A percentile compares a stretch with the other conserved stretches of the same genome.
These are phyloP conservation scores for Sinocyclocheilus anshuiensis DNA, from an alignment of 2,113 vertebrate genomes.

Conservation along the genomic window DNA sequence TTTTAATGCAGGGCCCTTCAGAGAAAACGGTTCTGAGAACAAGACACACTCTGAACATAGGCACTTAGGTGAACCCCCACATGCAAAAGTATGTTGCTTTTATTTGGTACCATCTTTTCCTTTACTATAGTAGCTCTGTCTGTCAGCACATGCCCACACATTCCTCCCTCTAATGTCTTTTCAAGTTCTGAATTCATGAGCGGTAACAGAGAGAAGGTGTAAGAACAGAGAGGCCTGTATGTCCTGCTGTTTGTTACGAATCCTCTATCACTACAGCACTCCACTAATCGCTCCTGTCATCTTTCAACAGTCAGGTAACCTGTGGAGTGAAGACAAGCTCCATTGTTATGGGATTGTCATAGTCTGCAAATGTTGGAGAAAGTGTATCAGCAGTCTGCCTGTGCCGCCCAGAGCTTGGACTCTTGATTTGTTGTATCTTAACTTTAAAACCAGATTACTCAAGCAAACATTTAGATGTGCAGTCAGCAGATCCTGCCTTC, in stretches of 20 bases:
- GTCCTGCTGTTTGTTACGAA: slow-evolving; percentile 30
- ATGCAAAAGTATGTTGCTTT: slow-evolving; percentile 3
- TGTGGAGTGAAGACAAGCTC: neutral
- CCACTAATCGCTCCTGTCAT: neutral
- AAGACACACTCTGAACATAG: neutral
- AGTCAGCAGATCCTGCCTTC: slow-evolving; percentile 44
- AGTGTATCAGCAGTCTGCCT: slow-evolving; percentile 7
- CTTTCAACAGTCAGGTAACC: neutral
- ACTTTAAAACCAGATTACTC: slow-evolving; percentile 30
- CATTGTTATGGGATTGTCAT: neutral
- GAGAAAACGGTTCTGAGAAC: slow-evolving; percentile 1
- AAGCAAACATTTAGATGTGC: slow-evolving; percentile 7
- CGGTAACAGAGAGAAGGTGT: neutral
- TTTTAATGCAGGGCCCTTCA: slow-evolving; percentile 1
- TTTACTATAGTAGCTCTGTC: neutral
- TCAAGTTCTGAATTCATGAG: slow-evolving; percentile 26
- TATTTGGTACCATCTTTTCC: neutral
- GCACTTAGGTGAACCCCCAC: neutral
- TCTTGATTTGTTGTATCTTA: neutral
- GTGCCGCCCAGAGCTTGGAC: neutral
- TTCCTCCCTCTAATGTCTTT: slow-evolving; percentile 32
- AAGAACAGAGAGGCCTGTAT: slow-evolving; percentile 9
- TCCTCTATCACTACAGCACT: neutral
- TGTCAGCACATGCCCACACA: slow-evolving; percentile 35
- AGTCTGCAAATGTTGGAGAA: neutral